Conservation (phyloP, 2,113 vertebrate genomes). For the Lonchura striata region DNA sequence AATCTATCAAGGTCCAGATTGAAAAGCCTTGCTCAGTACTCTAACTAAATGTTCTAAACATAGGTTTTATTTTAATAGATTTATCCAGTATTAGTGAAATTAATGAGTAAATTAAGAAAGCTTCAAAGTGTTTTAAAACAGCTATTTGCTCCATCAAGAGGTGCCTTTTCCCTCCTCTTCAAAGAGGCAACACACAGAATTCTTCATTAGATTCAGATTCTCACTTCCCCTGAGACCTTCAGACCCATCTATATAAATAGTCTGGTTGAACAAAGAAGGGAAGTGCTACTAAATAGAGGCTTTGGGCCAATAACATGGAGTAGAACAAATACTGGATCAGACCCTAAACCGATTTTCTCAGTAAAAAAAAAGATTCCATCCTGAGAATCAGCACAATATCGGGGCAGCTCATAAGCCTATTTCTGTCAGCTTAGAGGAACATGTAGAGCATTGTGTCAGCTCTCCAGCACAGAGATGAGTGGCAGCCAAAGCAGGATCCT, state of each 20-base stretch:
- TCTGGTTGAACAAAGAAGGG: slow-evolving; percentile 33
- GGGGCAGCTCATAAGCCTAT: background rate
- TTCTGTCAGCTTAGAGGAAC: background rate
- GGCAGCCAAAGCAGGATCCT: background rate
- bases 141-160: slow-evolving; percentile 3
- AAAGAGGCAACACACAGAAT: background rate
- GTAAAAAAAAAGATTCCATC: background rate
- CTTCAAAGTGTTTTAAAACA: background rate
- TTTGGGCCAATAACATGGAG: background rate
- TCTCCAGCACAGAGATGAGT: background rate
- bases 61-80: background rate
- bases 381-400: background rate
- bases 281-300: slow-evolving; percentile 33
- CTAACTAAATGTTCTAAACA: background rate
- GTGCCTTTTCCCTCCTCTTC: background rate
- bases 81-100: background rate
- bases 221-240: background rate
- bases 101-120: background rate
- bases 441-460: background rate
- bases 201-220: background rate
- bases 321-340: slow-evolving; percentile 20
- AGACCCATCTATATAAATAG: slow-evolving; percentile 16
- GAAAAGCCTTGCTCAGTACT: background rate
- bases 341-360: background rate
- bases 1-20: background rate